Base-by-base conservation (phyloP, 2,797 vertebrate species). In the Adrianichthys oophorus region DNA sequence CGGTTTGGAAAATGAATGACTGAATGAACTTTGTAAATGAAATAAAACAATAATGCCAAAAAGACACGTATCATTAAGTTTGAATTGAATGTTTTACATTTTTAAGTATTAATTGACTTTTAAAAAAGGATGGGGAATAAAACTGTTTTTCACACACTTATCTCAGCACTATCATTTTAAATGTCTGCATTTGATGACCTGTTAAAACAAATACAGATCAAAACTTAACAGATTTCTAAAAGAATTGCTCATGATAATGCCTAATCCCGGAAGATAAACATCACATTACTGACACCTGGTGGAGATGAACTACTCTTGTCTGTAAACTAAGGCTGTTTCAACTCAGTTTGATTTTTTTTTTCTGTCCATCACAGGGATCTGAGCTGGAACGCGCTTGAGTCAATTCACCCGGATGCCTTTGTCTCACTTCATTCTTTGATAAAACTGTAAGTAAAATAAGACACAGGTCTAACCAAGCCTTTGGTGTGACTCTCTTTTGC, bases 341-440 rank as follows among this genome's bases (percentile, higher is more conserved):
- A 4, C 49, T 66, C 12, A 51, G 10, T 68, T 17, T 15, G 5
- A 24, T 18, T 15, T 19, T 13, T 53, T 56, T 24, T 65, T 52
- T 77, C 55, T 56, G 19, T 50, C 0, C 10, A 4, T 44, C 56
- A 7, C 83, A 98, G 96, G 49, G 96, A 98, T 83, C 90, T 98
- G 37, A 97, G 96, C 62, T 95, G 94, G 93, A 98, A 98, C 54
- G 70, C 57, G 72, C 95, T 98, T 48, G 88, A 89, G 48, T 92
- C 87, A 73, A 95, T 98, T 64, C 95, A 98, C 72, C 89, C 92
- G 0, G 93, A 97, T 50, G 95, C 96, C 59, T 98, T 98, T 40
- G 73, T 73, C 18, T 93, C 92, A 1, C 92, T 98, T 60, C 93
- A 82, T 62, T 95, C 96, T 0, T 91, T 98, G 77, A 87, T 92